Conservation (phyloP, 2,113 vertebrate species). For the Cnemophilus loriae region DNA sequence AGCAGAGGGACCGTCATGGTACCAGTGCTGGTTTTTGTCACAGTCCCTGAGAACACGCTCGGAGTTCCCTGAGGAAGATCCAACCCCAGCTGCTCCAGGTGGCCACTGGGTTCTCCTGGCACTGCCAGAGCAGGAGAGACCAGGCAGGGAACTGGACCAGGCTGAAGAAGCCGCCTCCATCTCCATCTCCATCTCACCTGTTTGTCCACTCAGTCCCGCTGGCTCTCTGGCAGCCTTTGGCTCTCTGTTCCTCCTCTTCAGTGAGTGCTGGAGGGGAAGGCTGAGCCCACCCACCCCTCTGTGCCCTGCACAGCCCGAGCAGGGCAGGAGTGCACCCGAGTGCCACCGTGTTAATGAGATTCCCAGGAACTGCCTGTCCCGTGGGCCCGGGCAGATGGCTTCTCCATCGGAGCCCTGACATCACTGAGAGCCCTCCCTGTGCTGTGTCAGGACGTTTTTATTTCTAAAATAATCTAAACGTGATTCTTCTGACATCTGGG, state of each 20-base stretch:
- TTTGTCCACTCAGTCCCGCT: rapidly evolving
- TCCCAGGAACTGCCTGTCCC: not conserved
- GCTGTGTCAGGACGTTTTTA: not conserved
- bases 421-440: not conserved
- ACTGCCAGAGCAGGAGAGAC: not conserved
- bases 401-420: not conserved
- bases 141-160: not conserved
- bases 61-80: not conserved
- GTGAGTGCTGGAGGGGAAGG: rapidly evolving
- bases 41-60: not conserved
- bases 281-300: rapidly evolving
- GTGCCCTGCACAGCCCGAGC: not conserved
- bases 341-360: not conserved
- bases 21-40: not conserved
- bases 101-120: not conserved
- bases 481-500: constrained; percentile 3
- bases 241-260: not conserved
- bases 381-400: constrained; percentile 28
- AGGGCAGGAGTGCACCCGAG: not conserved
- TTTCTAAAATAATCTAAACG: constrained; percentile 11
- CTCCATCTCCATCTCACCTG: not conserved
- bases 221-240: not conserved
- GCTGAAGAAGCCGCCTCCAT: rapidly evolving
- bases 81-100: not conserved
- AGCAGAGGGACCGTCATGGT: not conserved